Percentiles rank a stretch among this genome's conserved stretches.
phyloP scores from a whole-genome alignment of 2,113 vertebrate genomes.

The Melanostigma gelatinosum region DNA sequence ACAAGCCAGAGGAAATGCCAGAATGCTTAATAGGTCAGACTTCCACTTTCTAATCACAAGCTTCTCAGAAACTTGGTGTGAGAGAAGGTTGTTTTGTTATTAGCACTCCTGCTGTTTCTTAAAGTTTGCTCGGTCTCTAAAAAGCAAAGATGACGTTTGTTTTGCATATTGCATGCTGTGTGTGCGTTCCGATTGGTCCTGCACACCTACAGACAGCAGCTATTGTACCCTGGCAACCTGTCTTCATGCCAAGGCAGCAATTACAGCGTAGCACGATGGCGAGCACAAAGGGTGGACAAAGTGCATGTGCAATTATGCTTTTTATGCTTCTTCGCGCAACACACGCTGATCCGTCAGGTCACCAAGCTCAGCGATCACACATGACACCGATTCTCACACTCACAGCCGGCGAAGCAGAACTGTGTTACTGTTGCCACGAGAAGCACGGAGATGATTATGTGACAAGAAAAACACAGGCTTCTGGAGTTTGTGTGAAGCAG shows the following conservation, averaged over 20 bases:
- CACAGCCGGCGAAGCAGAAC: constrained; percentile 20
- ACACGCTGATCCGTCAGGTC: constrained; percentile 11
- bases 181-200: not conserved
- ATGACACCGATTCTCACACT: constrained; percentile 1
- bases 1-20: not conserved
- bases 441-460: constrained; percentile 30
- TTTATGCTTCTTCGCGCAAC: constrained; percentile 11
- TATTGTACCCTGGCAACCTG: constrained; percentile 9
- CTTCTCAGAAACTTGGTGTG: constrained; percentile 10
- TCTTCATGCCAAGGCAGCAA: constrained; percentile 27
- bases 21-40: not conserved
- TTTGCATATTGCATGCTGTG: not conserved
- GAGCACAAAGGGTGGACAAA: constrained; percentile 23
- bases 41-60: constrained; percentile 5
- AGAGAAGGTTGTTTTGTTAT: not conserved
- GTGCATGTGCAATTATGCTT: constrained; percentile 42
- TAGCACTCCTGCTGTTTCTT: not conserved
- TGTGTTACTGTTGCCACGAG: not conserved
- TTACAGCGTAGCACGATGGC: constrained; percentile 31
- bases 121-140: constrained; percentile 3
- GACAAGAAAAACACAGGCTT: constrained; percentile 54
- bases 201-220: constrained; percentile 11
- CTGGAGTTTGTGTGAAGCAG: constrained; percentile 36
- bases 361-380: constrained; percentile 6
- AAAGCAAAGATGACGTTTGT: not conserved